Evolutionary conservation across 2,888 invertebrate genomes (phyloP).

Genomic region (Yponomeuta evonymella): DNA sequence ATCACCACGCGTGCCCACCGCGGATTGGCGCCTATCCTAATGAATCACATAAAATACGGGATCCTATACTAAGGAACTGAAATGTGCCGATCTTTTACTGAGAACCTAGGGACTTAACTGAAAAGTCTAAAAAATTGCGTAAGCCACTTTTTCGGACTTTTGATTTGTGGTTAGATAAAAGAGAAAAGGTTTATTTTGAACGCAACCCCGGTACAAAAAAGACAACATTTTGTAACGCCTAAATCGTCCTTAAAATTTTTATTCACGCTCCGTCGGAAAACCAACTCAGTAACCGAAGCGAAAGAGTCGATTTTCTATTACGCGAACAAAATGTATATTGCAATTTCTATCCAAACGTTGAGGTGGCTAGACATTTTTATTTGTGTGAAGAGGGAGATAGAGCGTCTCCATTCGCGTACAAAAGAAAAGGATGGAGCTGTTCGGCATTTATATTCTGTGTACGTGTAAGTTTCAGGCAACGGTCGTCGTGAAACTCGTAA

Average conservation of each 20-base stretch:
- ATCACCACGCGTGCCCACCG: too few relatives aligned
- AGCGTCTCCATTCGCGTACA: constrained; percentile 32
- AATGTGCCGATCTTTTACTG: too few relatives aligned
- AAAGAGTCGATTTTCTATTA: constrained; percentile 38
- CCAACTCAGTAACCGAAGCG: constrained; percentile 23
- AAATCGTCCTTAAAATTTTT: constrained; percentile 29
- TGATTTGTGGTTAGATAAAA: constrained; percentile 11
- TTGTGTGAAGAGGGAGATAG: constrained; percentile 59
- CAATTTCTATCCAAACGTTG: constrained; percentile 67
- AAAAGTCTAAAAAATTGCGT: background rate
- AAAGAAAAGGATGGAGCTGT: constrained; percentile 45
- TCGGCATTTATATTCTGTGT: constrained; percentile 74
- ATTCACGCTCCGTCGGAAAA: background rate
- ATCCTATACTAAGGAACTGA: too few relatives aligned
- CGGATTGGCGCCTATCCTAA: too few relatives aligned
- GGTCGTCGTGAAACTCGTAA: constrained; percentile 77
- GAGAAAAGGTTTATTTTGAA: constrained; percentile 63
- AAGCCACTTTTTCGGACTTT: background rate
- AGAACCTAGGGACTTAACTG: too few relatives aligned
- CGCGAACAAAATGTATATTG: constrained; percentile 49
- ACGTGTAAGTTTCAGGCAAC: constrained; percentile 77
- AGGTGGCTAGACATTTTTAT: constrained; percentile 73
- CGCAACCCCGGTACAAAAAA: constrained; percentile 70
- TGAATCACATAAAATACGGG: too few relatives aligned
- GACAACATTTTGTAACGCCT: constrained; percentile 62